These are phyloP conservation scores for Penaeus indicus DNA, from an alignment of 1,140 invertebrate species.

Conservation along the genomic window DNA sequence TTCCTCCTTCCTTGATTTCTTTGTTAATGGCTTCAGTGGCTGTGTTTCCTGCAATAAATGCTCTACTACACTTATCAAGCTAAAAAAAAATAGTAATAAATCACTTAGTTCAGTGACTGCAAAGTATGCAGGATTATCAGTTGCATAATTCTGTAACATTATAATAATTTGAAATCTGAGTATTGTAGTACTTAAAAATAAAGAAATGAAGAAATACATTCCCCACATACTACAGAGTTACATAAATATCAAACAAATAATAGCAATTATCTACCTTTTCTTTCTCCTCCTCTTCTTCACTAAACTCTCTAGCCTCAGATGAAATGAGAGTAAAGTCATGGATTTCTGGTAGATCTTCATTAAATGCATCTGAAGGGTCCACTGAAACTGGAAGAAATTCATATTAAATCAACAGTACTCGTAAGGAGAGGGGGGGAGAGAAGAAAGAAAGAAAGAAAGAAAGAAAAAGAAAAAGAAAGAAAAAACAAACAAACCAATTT, in stretches of 20 bases:
- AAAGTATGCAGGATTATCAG: too few species aligned
- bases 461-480: constrained; percentile 12
- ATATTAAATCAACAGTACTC: background rate
- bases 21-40: background rate
- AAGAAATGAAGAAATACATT: too few species aligned
- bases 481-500: background rate
- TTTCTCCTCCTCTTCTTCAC: background rate
- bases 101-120: too few species aligned
- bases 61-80: background rate
- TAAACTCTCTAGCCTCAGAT: background rate
- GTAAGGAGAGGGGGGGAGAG: background rate
- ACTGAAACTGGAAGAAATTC: background rate
- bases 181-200: too few species aligned
- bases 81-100: too few species aligned
- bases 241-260: too few species aligned
- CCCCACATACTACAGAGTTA: too few species aligned
- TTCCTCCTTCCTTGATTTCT: background rate
- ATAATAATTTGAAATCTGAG: too few species aligned
- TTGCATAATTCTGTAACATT: too few species aligned
- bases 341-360: background rate
- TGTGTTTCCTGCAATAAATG: background rate
- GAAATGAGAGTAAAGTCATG: constrained; percentile 15
- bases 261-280: background rate
- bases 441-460: background rate
- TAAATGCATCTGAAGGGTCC: background rate